Percentiles rank a stretch among this genome's conserved stretches.
Evolutionary conservation across 2,888 invertebrate species (phyloP).

Genomic region (Calameuta filiformis): DNA sequence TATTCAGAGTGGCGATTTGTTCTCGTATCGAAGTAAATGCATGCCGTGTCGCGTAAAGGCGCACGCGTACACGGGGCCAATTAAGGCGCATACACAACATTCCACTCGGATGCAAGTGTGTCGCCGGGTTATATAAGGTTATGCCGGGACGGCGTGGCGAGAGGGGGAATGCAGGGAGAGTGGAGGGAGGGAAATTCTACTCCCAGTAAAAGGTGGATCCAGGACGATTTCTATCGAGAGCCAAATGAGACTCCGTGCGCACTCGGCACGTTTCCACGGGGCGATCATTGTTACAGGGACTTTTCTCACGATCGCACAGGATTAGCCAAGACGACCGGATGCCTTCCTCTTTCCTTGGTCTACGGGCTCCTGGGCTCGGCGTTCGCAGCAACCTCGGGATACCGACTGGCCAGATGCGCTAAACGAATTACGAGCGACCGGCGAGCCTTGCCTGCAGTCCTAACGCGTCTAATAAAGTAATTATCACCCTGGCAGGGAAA

Average conservation of each 20-base stretch:
- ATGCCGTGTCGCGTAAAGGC: background rate
- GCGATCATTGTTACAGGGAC: background rate
- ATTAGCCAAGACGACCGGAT: background rate
- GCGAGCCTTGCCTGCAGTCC: background rate
- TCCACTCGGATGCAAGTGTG: slow-evolving; percentile 46
- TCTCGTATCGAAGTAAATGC: background rate
- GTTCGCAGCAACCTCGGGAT: background rate
- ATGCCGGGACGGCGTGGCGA: slow-evolving; percentile 20
- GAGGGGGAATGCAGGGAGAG: slow-evolving; percentile 7
- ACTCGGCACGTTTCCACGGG: background rate
- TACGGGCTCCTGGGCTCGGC: background rate
- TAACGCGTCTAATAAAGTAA: slow-evolving; percentile 24
- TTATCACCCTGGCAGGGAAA: slow-evolving; percentile 24
- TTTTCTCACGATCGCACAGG: background rate
- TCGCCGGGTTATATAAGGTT: slow-evolving; percentile 48
- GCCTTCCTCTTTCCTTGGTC: background rate
- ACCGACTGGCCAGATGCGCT: background rate
- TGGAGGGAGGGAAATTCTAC: slow-evolving; percentile 2
- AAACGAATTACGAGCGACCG: background rate
- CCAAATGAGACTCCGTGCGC: slow-evolving; percentile 15
- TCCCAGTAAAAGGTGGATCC: slow-evolving; percentile 29
- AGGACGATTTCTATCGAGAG: slow-evolving; percentile 43
- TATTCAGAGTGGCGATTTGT: background rate
- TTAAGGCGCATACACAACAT: slow-evolving; percentile 43
- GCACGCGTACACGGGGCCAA: slow-evolving; percentile 35